Evolutionary conservation across 2,797 vertebrate species (phyloP), one percentile per base, ranked within the genome.

Genomic region (Cheirogaleus major): DNA sequence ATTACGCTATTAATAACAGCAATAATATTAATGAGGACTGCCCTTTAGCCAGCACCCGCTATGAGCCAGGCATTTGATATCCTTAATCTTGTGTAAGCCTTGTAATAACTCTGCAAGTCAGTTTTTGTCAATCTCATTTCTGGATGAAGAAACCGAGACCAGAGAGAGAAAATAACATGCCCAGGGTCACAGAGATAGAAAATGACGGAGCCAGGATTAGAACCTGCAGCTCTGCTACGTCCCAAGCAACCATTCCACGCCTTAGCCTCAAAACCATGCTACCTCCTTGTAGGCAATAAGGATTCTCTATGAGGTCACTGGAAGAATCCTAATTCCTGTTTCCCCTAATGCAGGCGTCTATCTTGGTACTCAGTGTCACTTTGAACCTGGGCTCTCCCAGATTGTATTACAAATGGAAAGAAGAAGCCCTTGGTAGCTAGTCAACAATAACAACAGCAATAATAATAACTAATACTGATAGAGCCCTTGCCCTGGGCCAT

Each of bases 71-170:
- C 32, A 13, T 67, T 70, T 52, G 30, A 65, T n/a, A 78, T 30
- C 69, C 65, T 93, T 92, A 70, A 84, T 67, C 61, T 65, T 61
- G 17, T 35, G n/a, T 52, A 88, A 55, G 67, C 45, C 63, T 90
- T 10, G 0, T 30, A 52, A 69, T 35, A 96, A 80, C 72, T 79
- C 78, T 50, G 43, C 20, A 61, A 96, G 45, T 82, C 48, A 79
- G 48, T 52, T 95, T 91, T 43, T 76, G 48, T 82, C n/a, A 4
- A n/a, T 91, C 79, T 93, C 35, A 69, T 91, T 92, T 93, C 88
- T 80, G 63, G 59, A 82, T 70, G 50, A 96, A 86, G 79, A 93
- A 94, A 85, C 69, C 32, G 38, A 94, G 86, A 90, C 52, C 50
- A n/a, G 84, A 88, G 43, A 81, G n/a, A 84, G 41, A 91, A 80